These are phyloP conservation scores for Sebastolobus altivelis DNA, from an alignment of 2,797 vertebrate genomes.

Conservation along the genomic window DNA sequence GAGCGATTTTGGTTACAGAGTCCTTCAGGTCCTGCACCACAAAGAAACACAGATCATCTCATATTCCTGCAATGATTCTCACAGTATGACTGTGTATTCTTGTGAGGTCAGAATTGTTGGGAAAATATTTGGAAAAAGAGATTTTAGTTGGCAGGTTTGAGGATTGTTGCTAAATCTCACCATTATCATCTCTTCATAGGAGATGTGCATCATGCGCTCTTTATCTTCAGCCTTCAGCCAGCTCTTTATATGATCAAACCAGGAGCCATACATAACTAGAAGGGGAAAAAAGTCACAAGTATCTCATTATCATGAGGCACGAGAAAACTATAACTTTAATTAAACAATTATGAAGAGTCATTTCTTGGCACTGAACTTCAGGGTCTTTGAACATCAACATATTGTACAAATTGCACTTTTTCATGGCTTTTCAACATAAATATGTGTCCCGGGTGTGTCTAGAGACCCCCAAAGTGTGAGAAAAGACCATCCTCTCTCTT, in stretches of 20 bases:
- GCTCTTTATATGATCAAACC: constrained; percentile 86
- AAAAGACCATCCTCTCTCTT: too few species aligned
- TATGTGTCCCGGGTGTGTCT: too few species aligned
- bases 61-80: neutral
- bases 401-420: too few species aligned
- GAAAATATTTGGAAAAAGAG: neutral
- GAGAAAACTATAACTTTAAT: neutral
- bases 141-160: too few species aligned
- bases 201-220: constrained; percentile 74
- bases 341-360: neutral
- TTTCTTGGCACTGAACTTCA: neutral
- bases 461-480: too few species aligned
- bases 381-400: too few species aligned
- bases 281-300: constrained; percentile 2
- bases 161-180: constrained; percentile 55
- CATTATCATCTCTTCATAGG: constrained; percentile 82
- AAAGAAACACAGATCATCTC: constrained; percentile 9
- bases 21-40: constrained; percentile 76
- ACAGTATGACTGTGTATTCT: neutral
- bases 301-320: neutral
- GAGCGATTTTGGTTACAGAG: constrained; percentile 68
- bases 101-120: neutral
- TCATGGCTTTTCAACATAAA: too few species aligned
- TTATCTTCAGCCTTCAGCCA: constrained; percentile 79
- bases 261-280: constrained; percentile 83